These are phyloP conservation scores for Micronycteris hirsuta DNA, from an alignment of 2,113 vertebrate genomes.

Conservation along the genomic window DNA sequence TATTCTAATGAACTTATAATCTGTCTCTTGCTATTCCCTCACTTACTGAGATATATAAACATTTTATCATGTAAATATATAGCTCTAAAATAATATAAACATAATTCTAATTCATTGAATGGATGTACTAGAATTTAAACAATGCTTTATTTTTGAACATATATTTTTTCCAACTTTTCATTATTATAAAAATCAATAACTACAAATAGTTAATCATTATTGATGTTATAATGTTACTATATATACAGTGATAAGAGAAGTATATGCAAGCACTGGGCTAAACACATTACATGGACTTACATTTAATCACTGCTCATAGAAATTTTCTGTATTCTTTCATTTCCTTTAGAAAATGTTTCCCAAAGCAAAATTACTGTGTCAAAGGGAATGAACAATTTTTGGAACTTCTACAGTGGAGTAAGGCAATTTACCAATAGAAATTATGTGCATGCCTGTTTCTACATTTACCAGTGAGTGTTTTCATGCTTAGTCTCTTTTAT, in stretches of 20 bases:
- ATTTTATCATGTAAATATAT: background rate
- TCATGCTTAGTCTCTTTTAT: background rate
- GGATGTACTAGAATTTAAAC: background rate
- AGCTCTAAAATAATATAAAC: background rate
- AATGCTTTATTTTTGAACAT: constrained; percentile 2
- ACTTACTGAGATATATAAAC: background rate
- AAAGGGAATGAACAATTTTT: background rate
- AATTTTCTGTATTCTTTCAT: background rate
- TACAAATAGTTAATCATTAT: background rate
- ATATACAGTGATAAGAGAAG: background rate
- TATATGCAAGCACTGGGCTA: background rate
- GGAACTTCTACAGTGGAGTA: background rate
- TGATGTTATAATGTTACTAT: background rate
- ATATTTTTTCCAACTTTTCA: background rate
- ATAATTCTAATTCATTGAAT: background rate
- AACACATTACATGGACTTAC: background rate
- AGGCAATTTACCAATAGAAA: background rate
- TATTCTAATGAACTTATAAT: background rate
- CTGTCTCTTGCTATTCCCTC: background rate
- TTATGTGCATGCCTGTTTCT: background rate
- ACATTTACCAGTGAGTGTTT: background rate
- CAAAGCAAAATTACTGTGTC: background rate
- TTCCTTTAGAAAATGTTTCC: background rate
- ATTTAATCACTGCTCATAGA: background rate
- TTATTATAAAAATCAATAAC: background rate